Percentiles rank a stretch among this genome's conserved stretches.
Evolutionary conservation across 1,140 invertebrate genomes (phyloP).

Genomic region (Cyrtorhinus lividipennis): DNA sequence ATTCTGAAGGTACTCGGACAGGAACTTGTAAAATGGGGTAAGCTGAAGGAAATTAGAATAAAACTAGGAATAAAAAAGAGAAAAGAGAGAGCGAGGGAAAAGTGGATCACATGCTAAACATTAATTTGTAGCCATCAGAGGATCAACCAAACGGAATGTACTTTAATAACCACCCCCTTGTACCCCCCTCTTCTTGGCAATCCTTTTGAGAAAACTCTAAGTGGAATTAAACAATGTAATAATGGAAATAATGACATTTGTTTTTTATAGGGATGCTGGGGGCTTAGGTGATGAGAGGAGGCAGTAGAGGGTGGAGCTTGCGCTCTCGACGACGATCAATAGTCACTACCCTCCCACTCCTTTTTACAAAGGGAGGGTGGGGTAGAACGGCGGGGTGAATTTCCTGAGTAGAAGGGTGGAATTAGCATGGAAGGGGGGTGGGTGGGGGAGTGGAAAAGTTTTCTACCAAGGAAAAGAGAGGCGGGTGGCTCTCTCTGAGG

Average conservation of each 20-base stretch:
- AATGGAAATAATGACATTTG: conserved; percentile 8
- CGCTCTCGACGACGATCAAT: background rate
- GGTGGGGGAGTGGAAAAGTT: background rate
- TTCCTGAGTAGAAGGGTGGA: background rate
- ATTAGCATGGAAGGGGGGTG: background rate
- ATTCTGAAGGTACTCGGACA: too few relatives aligned
- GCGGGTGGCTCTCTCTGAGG: too few relatives aligned
- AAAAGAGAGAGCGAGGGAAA: background rate
- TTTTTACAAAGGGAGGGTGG: background rate
- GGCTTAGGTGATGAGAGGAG: background rate
- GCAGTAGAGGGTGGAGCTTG: background rate
- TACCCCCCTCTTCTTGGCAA: background rate
- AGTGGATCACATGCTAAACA: background rate
- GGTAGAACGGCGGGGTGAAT: background rate
- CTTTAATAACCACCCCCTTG: conserved; percentile 4
- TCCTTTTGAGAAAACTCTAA: conserved; percentile 5
- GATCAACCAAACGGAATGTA: background rate
- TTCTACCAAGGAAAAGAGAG: too few relatives aligned
- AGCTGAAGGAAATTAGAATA: background rate
- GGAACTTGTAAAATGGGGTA: background rate
- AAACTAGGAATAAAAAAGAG: background rate
- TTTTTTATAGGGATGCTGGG: background rate
- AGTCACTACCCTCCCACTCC: background rate
- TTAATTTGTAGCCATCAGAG: background rate
- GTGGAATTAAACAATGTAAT: conserved; percentile 10